phyloP scores from a whole-genome alignment of 2,888 invertebrate genomes.

The Trachelus troglodyta region DNA sequence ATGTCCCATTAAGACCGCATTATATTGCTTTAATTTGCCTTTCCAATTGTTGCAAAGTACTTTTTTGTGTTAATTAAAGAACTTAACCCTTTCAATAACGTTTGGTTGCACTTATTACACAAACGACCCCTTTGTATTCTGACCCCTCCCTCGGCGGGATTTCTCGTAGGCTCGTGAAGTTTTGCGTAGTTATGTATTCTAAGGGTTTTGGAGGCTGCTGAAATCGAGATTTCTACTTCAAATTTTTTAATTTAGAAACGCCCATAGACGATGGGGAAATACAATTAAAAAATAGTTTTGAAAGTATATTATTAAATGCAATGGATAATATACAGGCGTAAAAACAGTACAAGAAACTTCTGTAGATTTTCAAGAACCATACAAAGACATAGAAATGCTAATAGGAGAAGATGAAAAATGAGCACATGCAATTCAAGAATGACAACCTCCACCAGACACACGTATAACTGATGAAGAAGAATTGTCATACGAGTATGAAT shows the following conservation, averaged over 20 bases:
- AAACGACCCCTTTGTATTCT: too few species aligned
- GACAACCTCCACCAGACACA: not conserved
- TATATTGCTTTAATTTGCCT: too few species aligned
- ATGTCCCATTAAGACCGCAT: too few species aligned
- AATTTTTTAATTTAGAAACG: not conserved
- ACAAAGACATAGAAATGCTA: not conserved
- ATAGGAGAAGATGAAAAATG: conserved; percentile 2
- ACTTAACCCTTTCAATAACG: too few species aligned
- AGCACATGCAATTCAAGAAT: not conserved
- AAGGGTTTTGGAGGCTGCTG: too few species aligned
- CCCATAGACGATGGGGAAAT: not conserved
- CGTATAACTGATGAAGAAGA: conserved; percentile 3
- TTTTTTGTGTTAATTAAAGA: too few species aligned
- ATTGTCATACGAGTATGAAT: conserved; percentile 12
- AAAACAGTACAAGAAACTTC: conserved; percentile 1
- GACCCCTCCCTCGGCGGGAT: too few species aligned
- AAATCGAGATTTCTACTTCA: too few species aligned
- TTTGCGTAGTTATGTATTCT: too few species aligned
- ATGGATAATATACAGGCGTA: not conserved
- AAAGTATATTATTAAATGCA: not conserved
- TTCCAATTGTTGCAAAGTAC: too few species aligned
- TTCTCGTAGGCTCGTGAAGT: too few species aligned
- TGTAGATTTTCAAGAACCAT: conserved; percentile 5
- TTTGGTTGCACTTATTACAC: too few species aligned
- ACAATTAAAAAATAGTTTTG: not conserved